Evolutionary conservation across 2,888 invertebrate species (phyloP).

Genomic region (Magallana nippona): DNA sequence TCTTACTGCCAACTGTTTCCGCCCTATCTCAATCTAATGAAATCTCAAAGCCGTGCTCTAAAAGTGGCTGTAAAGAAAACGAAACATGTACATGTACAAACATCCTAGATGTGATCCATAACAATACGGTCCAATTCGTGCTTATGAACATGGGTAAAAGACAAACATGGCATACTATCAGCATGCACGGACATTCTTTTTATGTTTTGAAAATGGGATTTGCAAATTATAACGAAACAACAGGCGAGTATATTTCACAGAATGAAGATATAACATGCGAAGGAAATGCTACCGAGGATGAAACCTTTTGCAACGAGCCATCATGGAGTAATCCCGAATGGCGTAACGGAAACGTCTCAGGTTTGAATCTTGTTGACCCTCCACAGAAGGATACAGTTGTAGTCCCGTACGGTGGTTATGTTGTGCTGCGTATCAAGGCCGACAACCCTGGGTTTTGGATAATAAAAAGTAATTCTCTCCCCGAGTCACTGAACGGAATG

Average conservation of each 20-base stretch:
- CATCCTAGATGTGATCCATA: slow-evolving; percentile 50
- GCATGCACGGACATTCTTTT: slow-evolving; percentile 70
- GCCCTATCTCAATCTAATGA: slow-evolving; percentile 54
- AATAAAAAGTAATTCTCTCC: slow-evolving; percentile 58
- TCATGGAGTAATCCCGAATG: slow-evolving; percentile 52
- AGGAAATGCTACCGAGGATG: slow-evolving; percentile 38
- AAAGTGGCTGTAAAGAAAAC: slow-evolving; percentile 43
- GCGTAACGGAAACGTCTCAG: slow-evolving; percentile 48
- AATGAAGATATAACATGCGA: slow-evolving; percentile 48
- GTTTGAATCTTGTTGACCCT: slow-evolving; percentile 53
- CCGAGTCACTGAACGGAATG: slow-evolving; percentile 61
- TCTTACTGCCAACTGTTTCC: slow-evolving; percentile 25
- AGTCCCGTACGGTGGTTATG: slow-evolving; percentile 64
- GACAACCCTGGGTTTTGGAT: slow-evolving; percentile 66
- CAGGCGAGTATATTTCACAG: slow-evolving; percentile 38
- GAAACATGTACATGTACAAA: slow-evolving; percentile 57
- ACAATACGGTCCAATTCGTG: slow-evolving; percentile 60
- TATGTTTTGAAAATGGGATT: slow-evolving; percentile 59
- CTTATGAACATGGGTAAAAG: slow-evolving; percentile 59
- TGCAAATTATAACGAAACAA: slow-evolving; percentile 41
- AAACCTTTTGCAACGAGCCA: slow-evolving; percentile 52
- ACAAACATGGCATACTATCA: slow-evolving; percentile 62
- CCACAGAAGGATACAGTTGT: slow-evolving; percentile 62
- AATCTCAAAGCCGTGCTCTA: slow-evolving; percentile 49
- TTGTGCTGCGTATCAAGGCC: slow-evolving; percentile 59